Percentiles rank a stretch among this genome's conserved stretches.
Conservation (phyloP, 30 jellyfish, hydroid and myxozoan genomes). For the Nemopilema nomurai region DNA sequence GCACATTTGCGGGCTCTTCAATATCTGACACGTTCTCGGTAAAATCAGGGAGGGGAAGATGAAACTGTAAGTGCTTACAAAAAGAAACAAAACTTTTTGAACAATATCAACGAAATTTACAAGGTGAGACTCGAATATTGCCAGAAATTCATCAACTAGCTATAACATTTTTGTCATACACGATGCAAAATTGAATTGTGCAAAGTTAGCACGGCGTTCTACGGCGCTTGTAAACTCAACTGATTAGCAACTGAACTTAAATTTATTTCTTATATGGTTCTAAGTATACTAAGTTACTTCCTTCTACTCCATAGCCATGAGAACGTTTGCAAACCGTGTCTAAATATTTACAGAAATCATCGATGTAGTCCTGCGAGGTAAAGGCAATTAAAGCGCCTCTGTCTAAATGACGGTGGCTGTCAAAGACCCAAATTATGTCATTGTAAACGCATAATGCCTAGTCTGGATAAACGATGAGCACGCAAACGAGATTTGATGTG, state of each 20-base stretch:
- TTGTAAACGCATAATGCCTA: not conserved
- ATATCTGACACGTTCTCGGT: not conserved
- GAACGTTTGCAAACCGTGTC: not conserved
- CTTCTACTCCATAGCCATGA: constrained; percentile 3
- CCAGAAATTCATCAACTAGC: not conserved
- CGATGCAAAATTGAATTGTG: not conserved
- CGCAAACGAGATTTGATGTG: not conserved
- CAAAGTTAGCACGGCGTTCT: not conserved
- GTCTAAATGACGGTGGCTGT: constrained; percentile 3
- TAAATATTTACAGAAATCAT: not conserved
- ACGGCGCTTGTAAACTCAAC: not conserved
- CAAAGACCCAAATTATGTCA: constrained; percentile 4
- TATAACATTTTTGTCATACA: not conserved
- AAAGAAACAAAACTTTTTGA: not conserved
- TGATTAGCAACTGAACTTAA: not conserved
- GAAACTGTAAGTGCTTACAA: not conserved
- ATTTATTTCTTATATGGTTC: not conserved
- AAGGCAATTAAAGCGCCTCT: constrained; percentile 10
- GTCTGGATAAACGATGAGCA: constrained; percentile 7
- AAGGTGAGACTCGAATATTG: not conserved
- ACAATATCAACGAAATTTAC: not conserved
- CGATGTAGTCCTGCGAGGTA: not conserved
- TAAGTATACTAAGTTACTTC: constrained; percentile 1
- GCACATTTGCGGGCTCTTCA: not conserved
- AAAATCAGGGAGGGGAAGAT: not conserved